A percentile compares a stretch with the other conserved stretches of the same genome.
phyloP scores from a whole-genome alignment of 2,797 vertebrate species.

The Manis javanica region DNA sequence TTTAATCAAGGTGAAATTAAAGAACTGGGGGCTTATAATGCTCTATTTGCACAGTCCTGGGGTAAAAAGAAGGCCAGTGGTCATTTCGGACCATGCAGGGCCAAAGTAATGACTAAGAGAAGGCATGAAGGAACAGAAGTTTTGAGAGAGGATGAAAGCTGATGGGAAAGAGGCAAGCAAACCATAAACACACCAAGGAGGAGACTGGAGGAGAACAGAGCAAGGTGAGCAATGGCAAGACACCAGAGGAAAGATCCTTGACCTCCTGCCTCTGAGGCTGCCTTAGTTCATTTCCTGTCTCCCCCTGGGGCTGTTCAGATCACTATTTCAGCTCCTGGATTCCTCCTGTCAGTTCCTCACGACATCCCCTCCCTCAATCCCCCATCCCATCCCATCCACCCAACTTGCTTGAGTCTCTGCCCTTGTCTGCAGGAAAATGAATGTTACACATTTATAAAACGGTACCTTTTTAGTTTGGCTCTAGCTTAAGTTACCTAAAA shows the following conservation, averaged over 20 bases:
- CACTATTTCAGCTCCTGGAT: accelerated
- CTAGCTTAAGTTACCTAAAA: background rate
- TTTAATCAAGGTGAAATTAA: background rate
- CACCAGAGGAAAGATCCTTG: background rate
- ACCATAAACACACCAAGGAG: background rate
- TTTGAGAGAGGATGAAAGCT: background rate
- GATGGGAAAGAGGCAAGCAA: background rate
- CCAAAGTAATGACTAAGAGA: background rate
- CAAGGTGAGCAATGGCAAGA: background rate
- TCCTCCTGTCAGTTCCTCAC: background rate
- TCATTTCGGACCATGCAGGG: background rate
- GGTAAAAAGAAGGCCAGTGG: background rate
- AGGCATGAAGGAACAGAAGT: background rate
- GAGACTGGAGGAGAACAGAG: background rate
- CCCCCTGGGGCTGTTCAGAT: background rate
- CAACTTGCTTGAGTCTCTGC: background rate
- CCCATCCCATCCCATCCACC: too few relatives aligned
- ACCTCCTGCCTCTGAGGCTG: background rate
- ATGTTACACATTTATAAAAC: background rate
- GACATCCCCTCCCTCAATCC: accelerated
- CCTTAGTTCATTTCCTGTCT: background rate
- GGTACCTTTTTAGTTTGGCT: background rate
- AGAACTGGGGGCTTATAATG: background rate
- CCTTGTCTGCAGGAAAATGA: background rate
- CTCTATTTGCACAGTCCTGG: background rate